Evolutionary conservation across 2,797 vertebrate genomes (phyloP).

Genomic region (Hybognathus amarus): DNA sequence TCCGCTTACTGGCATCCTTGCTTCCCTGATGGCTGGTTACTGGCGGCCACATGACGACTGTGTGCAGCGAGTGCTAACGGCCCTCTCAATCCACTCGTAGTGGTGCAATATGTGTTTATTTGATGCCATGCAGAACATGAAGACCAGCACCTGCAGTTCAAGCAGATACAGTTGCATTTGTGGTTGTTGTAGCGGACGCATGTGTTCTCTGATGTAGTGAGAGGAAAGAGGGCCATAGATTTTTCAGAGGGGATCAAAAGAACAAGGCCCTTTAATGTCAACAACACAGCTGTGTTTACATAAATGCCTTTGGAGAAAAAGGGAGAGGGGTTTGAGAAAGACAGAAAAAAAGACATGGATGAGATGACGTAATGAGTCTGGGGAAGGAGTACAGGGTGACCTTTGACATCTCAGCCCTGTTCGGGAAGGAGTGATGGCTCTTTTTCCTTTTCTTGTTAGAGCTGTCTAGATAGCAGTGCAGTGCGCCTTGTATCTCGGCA

Average conservation of each 20-base stretch:
- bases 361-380: slow-evolving; percentile 43
- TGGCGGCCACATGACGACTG: slow-evolving; percentile 11
- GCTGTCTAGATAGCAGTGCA: slow-evolving; percentile 13
- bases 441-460: slow-evolving; percentile 38
- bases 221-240: slow-evolving; percentile 27
- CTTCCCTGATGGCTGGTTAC: slow-evolving; percentile 26
- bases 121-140: slow-evolving; percentile 63
- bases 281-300: slow-evolving; percentile 79
- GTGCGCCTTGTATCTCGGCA: not conserved
- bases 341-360: slow-evolving; percentile 6
- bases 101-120: slow-evolving; percentile 57
- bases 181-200: slow-evolving; percentile 40
- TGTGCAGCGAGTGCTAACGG: slow-evolving; percentile 20
- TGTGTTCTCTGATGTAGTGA: slow-evolving; percentile 35
- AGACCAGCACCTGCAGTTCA: slow-evolving; percentile 71
- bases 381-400: slow-evolving; percentile 22
- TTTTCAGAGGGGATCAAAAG: slow-evolving; percentile 66
- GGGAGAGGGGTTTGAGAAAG: slow-evolving; percentile 26
- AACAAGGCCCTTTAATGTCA: slow-evolving; percentile 73
- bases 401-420: slow-evolving; percentile 49
- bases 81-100: not conserved
- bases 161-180: slow-evolving; percentile 69
- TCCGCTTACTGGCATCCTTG: slow-evolving; percentile 2
- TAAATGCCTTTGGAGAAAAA: slow-evolving; percentile 66
- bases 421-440: slow-evolving; percentile 27